Evolutionary conservation across 2,113 vertebrate species (phyloP).

Genomic region (Cyphomyrus discorhynchus): DNA sequence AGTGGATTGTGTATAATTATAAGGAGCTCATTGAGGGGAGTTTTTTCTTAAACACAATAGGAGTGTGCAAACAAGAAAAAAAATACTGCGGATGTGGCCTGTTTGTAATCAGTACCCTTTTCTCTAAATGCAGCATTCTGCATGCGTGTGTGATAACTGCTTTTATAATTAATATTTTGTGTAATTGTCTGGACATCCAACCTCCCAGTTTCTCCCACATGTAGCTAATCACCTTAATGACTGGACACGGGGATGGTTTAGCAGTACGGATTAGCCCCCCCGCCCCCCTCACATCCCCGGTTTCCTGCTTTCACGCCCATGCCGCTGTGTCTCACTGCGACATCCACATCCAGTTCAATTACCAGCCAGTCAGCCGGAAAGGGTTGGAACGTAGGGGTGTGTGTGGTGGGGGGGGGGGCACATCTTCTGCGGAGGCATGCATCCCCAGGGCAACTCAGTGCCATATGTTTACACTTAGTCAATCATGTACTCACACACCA

Average conservation of each 20-base stretch:
- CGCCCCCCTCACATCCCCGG: not conserved
- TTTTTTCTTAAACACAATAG: not conserved
- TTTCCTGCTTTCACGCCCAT: constrained; percentile 39
- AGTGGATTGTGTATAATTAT: not conserved
- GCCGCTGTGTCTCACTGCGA: constrained; percentile 27
- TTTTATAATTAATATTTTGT: constrained; percentile 27
- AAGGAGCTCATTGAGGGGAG: not conserved
- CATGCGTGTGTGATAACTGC: not conserved
- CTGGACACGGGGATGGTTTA: constrained; percentile 13
- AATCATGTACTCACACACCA: constrained; percentile 49
- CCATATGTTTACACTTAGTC: constrained; percentile 63
- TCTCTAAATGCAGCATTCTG: constrained; percentile 7
- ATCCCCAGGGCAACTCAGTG: constrained; percentile 36
- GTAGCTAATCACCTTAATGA: constrained; percentile 31
- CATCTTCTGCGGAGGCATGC: constrained; percentile 29
- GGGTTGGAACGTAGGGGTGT: not conserved
- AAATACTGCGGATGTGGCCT: not conserved
- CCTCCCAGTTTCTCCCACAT: constrained; percentile 6
- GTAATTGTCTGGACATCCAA: constrained; percentile 27
- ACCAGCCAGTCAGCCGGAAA: constrained; percentile 45
- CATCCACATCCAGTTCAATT: constrained; percentile 45
- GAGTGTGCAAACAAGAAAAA: not conserved
- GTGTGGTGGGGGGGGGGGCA: not conserved
- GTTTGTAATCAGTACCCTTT: not conserved
- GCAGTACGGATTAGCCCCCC: not conserved